Percentiles rank a stretch among this genome's conserved stretches.
Conservation (phyloP, 2,797 vertebrate species). For the Acipenser ruthenus region DNA sequence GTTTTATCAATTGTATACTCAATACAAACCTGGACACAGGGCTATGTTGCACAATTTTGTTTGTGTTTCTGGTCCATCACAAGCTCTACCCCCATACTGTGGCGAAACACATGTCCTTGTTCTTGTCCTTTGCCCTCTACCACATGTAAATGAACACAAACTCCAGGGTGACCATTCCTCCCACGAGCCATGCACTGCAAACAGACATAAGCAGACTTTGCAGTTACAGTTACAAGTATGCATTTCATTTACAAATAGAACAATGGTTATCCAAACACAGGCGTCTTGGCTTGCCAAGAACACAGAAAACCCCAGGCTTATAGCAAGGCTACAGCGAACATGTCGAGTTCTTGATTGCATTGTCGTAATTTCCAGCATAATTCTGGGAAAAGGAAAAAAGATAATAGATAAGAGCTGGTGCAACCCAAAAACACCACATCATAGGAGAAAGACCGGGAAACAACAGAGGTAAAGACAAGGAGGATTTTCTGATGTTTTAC, state of each 20-base stretch:
- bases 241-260: not conserved
- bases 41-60: conserved; percentile 99
- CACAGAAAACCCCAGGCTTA: not conserved
- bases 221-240: conserved; percentile 1
- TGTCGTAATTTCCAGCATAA: conserved; percentile 1
- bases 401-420: conserved; percentile 8
- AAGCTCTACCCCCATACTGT: conserved; percentile 90
- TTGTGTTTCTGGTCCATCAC: conserved; percentile 95
- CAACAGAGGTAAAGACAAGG: not conserved
- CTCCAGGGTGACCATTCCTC: conserved; percentile 99
- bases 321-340: not conserved
- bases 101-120: conserved; percentile 90
- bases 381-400: conserved; percentile 2
- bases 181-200: conserved; percentile 97
- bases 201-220: not conserved
- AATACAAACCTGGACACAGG: conserved; percentile 83
- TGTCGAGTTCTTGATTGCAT: conserved; percentile 1
- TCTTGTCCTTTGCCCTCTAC: conserved; percentile 95
- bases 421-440: not conserved
- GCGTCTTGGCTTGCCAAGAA: not conserved
- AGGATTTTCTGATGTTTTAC: not conserved
- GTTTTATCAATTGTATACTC: not conserved
- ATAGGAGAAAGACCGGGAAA: not conserved
- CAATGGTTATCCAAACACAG: not conserved
- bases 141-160: conserved; percentile 97